Conservation (phyloP, 2,113 vertebrate species). For the Phaethon lepturus region DNA sequence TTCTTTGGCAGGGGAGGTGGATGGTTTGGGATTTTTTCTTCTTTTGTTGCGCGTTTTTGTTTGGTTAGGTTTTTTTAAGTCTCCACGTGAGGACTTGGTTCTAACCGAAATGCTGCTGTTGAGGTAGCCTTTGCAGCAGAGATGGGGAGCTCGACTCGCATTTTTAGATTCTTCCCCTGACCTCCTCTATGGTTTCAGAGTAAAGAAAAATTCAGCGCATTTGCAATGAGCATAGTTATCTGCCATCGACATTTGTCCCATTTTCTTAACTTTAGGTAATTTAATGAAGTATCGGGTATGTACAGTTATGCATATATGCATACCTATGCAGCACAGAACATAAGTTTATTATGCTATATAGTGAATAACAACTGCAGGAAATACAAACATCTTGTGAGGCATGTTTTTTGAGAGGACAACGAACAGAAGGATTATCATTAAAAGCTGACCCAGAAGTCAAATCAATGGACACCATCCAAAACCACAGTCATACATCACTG, state of each 20-base stretch:
- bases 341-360: neutral
- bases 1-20: accelerated
- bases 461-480: neutral
- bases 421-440: neutral
- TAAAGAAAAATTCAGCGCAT: neutral
- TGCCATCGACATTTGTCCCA: neutral
- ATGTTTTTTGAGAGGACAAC: neutral
- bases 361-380: neutral
- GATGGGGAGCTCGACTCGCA: neutral
- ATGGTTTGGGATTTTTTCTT: neutral
- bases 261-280: neutral
- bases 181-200: neutral
- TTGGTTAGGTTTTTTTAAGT: neutral
- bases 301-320: accelerated
- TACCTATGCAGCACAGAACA: neutral
- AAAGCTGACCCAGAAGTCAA: conserved; percentile 8
- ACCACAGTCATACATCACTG: neutral
- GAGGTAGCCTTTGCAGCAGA: neutral
- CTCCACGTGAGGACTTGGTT: neutral
- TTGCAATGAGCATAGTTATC: neutral
- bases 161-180: neutral
- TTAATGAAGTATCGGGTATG: neutral
- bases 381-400: neutral
- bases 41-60: neutral
- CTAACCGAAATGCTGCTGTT: neutral